These are phyloP conservation scores for Drosophila kohkoa DNA, from an alignment of 1,140 invertebrate species.

Conservation along the genomic window DNA sequence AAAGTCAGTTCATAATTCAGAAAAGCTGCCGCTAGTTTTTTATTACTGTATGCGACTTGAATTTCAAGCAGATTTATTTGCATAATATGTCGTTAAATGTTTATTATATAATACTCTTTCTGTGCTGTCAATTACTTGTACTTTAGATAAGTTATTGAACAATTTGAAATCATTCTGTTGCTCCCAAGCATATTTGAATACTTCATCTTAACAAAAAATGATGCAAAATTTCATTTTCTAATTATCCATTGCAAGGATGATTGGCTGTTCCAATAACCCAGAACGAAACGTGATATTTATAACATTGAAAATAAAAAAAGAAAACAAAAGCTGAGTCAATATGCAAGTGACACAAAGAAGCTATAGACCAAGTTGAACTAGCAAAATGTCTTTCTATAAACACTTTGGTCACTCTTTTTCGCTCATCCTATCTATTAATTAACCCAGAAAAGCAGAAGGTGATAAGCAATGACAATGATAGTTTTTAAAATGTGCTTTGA, in stretches of 20 bases:
- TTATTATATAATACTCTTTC: not conserved
- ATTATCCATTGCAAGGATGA: not conserved
- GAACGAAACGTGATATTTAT: slow-evolving; percentile 21
- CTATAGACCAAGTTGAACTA: not conserved
- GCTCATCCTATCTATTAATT: not conserved
- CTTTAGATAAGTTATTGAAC: too few relatives aligned
- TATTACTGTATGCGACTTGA: not conserved
- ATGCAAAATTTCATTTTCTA: not conserved
- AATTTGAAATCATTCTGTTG: not conserved
- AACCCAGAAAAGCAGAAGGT: not conserved
- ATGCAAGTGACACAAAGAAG: not conserved
- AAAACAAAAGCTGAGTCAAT: slow-evolving; percentile 6
- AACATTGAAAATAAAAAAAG: not conserved
- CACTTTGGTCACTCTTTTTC: not conserved
- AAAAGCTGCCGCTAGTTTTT: not conserved
- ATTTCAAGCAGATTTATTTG: not conserved
- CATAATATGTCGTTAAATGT: not conserved
- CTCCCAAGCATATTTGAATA: not conserved
- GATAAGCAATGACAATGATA: too few relatives aligned
- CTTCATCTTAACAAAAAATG: not conserved
- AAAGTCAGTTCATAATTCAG: not conserved
- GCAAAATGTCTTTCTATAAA: not conserved
- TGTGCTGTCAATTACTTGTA: too few relatives aligned
- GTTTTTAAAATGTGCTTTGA: not conserved
- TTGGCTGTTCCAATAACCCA: not conserved